A percentile compares a stretch with the other conserved stretches of the same genome.
Evolutionary conservation across 2,113 vertebrate species (phyloP).

Genomic region (Scatophagus argus): DNA sequence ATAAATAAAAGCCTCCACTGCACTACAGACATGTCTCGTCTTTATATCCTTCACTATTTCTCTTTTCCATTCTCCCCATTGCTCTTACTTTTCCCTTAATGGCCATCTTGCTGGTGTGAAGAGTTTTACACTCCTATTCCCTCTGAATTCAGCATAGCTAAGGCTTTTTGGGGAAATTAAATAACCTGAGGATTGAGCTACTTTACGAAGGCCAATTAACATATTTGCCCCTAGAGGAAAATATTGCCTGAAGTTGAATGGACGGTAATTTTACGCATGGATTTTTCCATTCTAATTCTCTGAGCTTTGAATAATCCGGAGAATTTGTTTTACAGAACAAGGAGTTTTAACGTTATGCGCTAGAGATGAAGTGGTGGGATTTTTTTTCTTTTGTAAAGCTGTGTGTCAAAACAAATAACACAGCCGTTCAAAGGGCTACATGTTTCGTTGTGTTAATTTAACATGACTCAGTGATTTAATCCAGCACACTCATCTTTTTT

Average conservation of each 20-base stretch:
- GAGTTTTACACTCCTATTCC: constrained; percentile 56
- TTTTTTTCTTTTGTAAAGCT: constrained; percentile 22
- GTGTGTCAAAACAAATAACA: constrained; percentile 66
- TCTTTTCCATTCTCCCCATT: constrained; percentile 27
- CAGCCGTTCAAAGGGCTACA: constrained; percentile 50
- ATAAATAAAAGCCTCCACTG: constrained; percentile 8
- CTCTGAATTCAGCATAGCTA: constrained; percentile 67
- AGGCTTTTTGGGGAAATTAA: constrained; percentile 84
- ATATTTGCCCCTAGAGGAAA: constrained; percentile 82
- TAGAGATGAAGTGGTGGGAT: constrained; percentile 57
- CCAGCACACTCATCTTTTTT: constrained; percentile 33
- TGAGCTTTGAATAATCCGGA: constrained; percentile 77
- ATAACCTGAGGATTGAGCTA: constrained; percentile 83
- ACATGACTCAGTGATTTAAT: constrained; percentile 63
- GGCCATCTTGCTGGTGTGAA: constrained; percentile 46
- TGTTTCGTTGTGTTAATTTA: constrained; percentile 60
- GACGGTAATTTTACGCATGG: constrained; percentile 81
- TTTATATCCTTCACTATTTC: constrained; percentile 1
- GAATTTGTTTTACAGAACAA: constrained; percentile 80
- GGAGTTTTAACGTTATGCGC: constrained; percentile 62
- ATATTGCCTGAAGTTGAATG: constrained; percentile 80
- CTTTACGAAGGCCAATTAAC: constrained; percentile 84
- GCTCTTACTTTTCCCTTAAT: constrained; percentile 44
- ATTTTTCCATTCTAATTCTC: constrained; percentile 78
- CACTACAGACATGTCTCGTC: constrained; percentile 9